Base-by-base conservation (phyloP, 1,140 invertebrate species). In the Sycophaga agraensis region DNA sequence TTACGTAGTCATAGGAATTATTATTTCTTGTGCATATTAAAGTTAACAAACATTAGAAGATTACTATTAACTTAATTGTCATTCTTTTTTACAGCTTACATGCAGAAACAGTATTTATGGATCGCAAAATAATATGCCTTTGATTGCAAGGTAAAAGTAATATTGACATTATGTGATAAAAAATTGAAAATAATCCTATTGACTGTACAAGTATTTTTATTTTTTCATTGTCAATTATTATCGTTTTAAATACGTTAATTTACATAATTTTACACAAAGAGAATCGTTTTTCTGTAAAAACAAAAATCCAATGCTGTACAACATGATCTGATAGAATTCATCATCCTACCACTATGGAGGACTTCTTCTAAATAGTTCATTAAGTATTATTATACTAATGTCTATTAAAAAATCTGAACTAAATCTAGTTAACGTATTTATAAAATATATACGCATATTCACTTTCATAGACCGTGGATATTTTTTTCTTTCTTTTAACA, bases 181-280 rank as follows among this genome's bases (percentile, higher is more conserved):
- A 67, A 65, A 61, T 66, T 64, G 62, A 53, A 62, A 48, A 65
- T 57, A 17, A 61, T 64, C 58, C 58, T 59, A 49, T 43, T 63
- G 45, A 61, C 66, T 69, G 61, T 66, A 67, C 66, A 69, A 60
- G 9, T 59, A n/a, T 57, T 59, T 48, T 34, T 59, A 51, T 59
- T 46, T 60, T 50, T 46, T 2, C 26, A 48, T 48, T 21, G 17
- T 40, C 43, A 55, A 54, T 12, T 54, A 46, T 19, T 50, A 50
- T 56, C 53, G 14, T 39, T 54, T 49, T 21, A 2, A 49, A 49
- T 43, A n/a, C n/a, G 14, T 50, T 43, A 63, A 56, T 56, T 56
- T 56, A 56, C 53, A 63, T 55, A 56, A 63, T 62, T 62, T 60
- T 60, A 62, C 53, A 62, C 19, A 42, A 61, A 55, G 31, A 61